Evolutionary conservation across 2,888 invertebrate species (phyloP), one percentile per base, ranked within the genome.

Genomic region (Clunio marinus): DNA sequence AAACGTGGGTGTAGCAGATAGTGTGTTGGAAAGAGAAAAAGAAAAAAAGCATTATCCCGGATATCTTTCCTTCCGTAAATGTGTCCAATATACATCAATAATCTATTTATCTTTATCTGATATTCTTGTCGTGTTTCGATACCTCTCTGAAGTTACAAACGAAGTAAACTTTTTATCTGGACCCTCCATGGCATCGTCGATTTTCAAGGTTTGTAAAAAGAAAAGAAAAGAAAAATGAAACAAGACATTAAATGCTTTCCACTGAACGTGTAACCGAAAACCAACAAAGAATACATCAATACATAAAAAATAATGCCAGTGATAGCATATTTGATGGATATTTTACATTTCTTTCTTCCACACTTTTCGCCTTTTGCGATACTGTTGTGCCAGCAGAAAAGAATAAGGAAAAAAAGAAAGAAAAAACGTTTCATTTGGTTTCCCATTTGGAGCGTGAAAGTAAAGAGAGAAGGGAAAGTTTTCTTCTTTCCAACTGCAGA

Each of bases 111-210:
- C 58, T 60, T 32, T 60, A 60, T 60, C 60, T 35, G 32, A 2
- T 60, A 60, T 60, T 60, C 60, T 32, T 60, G 60, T 60, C 60
- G 60, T 60, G 60, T 60, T 57, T 57, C 25, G 57, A 57, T 57
- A 57, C 60, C 35, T 59, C 35, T n/a, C n/a, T n/a, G n/a, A n/a
- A n/a, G n/a, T n/a, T n/a, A n/a, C n/a, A n/a, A n/a, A n/a, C n/a
- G 45, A 51, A 51, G 22, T 57, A 27, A 57, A 57, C 27, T 60
- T 35, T n/a, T 45, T 60, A 60, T 60, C 60, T 60, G 2, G 60
- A 60, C 60, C 60, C 28, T 60, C 27, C 15, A 15, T 15, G 17
- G 13, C 57, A 60, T 32, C 27, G 15, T 35, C 60, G 60, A 22
- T 27, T 60, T 22, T n/a, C 27, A 59, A n/a, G 32, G 10, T 20